These are phyloP conservation scores for Phalacrocorax carbo DNA, from an alignment of 2,113 vertebrate species.

Conservation along the genomic window DNA sequence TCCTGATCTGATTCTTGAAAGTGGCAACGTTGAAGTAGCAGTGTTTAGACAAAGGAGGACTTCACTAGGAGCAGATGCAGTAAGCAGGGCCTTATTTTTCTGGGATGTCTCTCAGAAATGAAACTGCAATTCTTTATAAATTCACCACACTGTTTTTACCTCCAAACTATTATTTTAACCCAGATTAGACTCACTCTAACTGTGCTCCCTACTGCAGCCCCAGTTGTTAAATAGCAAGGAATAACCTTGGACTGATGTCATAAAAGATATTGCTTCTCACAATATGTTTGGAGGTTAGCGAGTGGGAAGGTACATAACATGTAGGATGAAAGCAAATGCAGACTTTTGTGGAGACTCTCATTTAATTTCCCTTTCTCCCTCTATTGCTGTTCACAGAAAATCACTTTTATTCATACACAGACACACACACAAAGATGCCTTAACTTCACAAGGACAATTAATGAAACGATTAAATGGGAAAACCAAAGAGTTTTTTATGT, in stretches of 20 bases:
- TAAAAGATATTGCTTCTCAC: background rate
- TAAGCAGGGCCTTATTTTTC: background rate
- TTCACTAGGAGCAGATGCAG: background rate
- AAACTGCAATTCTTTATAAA: background rate
- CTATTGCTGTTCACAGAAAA: background rate
- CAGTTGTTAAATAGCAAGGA: background rate
- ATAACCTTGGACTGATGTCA: background rate
- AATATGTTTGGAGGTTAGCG: background rate
- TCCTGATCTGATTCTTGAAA: constrained; percentile 1
- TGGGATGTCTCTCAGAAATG: background rate
- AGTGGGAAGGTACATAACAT: background rate
- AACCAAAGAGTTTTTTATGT: background rate
- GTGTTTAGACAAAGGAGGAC: background rate
- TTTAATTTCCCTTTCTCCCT: background rate
- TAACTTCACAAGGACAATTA: background rate
- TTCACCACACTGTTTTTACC: background rate
- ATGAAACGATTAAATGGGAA: background rate
- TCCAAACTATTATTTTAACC: background rate
- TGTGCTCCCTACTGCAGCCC: background rate
- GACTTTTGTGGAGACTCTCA: background rate
- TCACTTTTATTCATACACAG: background rate
- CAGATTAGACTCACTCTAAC: background rate
- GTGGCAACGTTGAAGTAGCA: background rate
- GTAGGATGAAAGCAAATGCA: background rate
- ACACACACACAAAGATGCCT: background rate